Percentiles rank a stretch among this genome's conserved stretches.
Conservation (phyloP, 2,797 vertebrate species). For the Gymnocypris eckloni region DNA sequence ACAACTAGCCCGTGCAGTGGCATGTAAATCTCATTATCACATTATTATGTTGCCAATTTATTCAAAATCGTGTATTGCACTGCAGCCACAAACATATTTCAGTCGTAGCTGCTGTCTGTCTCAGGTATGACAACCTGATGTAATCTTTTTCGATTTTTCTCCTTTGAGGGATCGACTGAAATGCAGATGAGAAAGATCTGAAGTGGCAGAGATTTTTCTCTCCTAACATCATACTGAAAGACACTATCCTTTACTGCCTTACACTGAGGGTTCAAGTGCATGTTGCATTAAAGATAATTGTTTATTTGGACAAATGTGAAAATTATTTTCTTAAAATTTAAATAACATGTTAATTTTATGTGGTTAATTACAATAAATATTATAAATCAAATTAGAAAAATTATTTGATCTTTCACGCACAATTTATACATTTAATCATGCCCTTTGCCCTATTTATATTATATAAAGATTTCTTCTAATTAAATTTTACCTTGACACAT, state of each 20-base stretch:
- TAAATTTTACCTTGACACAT: background rate
- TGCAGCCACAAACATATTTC: conserved; percentile 17
- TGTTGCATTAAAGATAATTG: conserved; percentile 27
- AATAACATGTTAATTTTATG: background rate
- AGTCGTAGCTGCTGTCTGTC: conserved; percentile 2
- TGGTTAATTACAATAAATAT: background rate
- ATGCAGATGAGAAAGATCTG: conserved; percentile 47
- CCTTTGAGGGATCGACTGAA: conserved; percentile 32
- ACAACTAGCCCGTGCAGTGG: background rate
- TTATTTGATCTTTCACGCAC: background rate
- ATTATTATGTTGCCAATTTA: background rate
- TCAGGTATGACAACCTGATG: conserved; percentile 35
- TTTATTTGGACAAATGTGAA: conserved; percentile 5
- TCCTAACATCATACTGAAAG: conserved; percentile 9
- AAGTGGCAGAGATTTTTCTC: conserved; percentile 27
- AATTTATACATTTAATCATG: background rate
- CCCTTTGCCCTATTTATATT: background rate
- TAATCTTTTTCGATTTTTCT: conserved; percentile 24
- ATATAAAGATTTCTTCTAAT: background rate
- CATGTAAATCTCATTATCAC: background rate
- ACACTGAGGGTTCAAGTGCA: background rate
- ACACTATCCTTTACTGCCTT: conserved; percentile 1
- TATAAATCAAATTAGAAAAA: background rate
- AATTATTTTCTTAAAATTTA: background rate
- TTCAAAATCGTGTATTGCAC: background rate